A percentile compares a stretch with the other conserved stretches of the same genome.
Evolutionary conservation across 2,888 invertebrate species (phyloP).

Genomic region (Amorpha juglandis): DNA sequence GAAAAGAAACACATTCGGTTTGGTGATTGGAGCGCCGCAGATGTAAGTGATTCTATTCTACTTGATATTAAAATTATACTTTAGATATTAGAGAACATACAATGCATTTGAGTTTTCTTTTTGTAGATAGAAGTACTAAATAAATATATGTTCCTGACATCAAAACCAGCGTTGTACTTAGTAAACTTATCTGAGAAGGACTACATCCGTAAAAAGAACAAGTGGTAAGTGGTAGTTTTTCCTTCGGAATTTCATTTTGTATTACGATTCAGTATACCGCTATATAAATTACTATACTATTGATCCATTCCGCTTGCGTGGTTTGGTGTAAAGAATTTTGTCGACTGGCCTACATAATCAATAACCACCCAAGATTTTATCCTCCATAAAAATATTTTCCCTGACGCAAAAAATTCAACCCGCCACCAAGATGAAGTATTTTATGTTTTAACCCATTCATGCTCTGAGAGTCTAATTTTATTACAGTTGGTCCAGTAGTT

Average conservation of each 20-base stretch:
- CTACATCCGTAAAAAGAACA: conserved; percentile 99
- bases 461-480: no score
- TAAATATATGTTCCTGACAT: conserved; percentile 97
- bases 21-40: conserved; percentile 95
- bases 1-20: conserved; percentile 97
- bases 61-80: not conserved
- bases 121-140: conserved; percentile 97
- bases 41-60: conserved; percentile 85
- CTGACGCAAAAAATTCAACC: no score
- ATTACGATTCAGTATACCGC: not conserved
- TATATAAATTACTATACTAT: no score
- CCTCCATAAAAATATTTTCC: no score
- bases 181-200: conserved; percentile 99
- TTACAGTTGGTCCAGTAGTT: no score
- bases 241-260: no score
- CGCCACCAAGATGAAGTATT: no score
- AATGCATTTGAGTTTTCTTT: not conserved
- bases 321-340: no score
- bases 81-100: not conserved
- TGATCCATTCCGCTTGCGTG: no score
- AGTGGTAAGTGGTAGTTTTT: conserved; percentile 86
- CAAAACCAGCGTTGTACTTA: conserved; percentile 98
- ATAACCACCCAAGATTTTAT: no score
- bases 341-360: no score
- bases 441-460: no score